Conservation (phyloP, 2,888 invertebrate genomes). For the Autographa gamma region DNA sequence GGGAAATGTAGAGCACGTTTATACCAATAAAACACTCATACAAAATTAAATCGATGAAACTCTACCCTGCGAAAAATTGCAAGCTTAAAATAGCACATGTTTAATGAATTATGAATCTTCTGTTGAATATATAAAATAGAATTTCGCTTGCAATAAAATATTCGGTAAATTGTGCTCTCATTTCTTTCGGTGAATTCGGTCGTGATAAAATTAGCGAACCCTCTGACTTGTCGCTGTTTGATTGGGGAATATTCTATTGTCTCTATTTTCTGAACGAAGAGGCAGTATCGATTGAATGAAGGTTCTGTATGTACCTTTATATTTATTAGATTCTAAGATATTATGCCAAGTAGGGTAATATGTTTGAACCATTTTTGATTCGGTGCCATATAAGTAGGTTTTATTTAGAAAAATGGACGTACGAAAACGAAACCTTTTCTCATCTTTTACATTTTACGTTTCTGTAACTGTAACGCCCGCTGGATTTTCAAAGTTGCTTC, state of each 20-base stretch:
- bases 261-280: slow-evolving; percentile 7
- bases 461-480: no score
- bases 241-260: slow-evolving; percentile 21
- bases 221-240: slow-evolving; percentile 8
- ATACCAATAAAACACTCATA: slow-evolving; percentile 45
- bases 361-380: no score
- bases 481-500: no score
- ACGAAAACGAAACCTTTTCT: no score
- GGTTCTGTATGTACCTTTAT: background rate
- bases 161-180: background rate
- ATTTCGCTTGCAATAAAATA: slow-evolving; percentile 1
- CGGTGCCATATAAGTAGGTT: no score
- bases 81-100: slow-evolving; percentile 25
- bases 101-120: slow-evolving; percentile 1
- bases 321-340: background rate
- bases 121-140: background rate
- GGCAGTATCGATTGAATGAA: background rate
- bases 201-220: slow-evolving; percentile 1
- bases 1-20: slow-evolving; percentile 25
- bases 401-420: no score
- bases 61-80: slow-evolving; percentile 42
- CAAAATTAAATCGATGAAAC: slow-evolving; percentile 49
- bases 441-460: no score
- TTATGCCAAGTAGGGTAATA: background rate
- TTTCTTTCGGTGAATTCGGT: background rate